These are phyloP conservation scores for Euthynnus affinis DNA, from an alignment of 2,797 vertebrate genomes.

Conservation along the genomic window DNA sequence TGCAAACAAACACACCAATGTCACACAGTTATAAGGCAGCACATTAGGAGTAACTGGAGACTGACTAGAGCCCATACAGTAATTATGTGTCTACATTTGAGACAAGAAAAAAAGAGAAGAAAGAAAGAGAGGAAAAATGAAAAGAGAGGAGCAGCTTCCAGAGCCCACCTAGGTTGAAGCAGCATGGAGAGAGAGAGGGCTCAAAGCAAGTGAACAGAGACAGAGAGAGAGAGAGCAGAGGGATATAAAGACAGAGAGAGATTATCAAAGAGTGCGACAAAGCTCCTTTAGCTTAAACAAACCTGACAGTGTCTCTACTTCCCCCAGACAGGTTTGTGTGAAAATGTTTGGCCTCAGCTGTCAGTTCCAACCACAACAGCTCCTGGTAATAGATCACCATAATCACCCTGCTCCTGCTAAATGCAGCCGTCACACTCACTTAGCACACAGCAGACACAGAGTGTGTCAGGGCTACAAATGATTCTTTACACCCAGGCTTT, in stretches of 20 bases:
- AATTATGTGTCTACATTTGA: conserved; percentile 83
- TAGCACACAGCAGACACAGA: conserved; percentile 28
- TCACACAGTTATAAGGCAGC: conserved; percentile 73
- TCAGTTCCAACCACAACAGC: conserved; percentile 73
- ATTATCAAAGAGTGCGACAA: conserved; percentile 54
- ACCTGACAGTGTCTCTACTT: conserved; percentile 64
- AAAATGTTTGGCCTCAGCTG: conserved; percentile 75
- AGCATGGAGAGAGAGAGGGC: conserved; percentile 3
- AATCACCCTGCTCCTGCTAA: conserved; percentile 66
- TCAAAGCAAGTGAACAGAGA: conserved; percentile 5
- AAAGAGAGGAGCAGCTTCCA: conserved; percentile 49
- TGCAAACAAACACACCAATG: conserved; percentile 56
- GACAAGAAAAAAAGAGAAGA: conserved; percentile 45
- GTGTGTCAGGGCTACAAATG: neutral
- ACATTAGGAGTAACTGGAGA: conserved; percentile 71
- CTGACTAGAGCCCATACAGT: conserved; percentile 66
- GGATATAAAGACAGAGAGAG: conserved; percentile 32
- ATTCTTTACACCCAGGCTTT: neutral
- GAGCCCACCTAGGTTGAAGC: conserved; percentile 80
- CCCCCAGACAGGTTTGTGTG: conserved; percentile 65
- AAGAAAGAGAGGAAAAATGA: conserved; percentile 21
- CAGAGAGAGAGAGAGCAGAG: conserved; percentile 7
- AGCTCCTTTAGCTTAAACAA: conserved; percentile 62
- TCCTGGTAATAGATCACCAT: conserved; percentile 74
- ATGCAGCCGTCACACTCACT: conserved; percentile 60